phyloP scores from a whole-genome alignment of 2,797 vertebrate genomes.

The Dendrocincla fuliginosa region DNA sequence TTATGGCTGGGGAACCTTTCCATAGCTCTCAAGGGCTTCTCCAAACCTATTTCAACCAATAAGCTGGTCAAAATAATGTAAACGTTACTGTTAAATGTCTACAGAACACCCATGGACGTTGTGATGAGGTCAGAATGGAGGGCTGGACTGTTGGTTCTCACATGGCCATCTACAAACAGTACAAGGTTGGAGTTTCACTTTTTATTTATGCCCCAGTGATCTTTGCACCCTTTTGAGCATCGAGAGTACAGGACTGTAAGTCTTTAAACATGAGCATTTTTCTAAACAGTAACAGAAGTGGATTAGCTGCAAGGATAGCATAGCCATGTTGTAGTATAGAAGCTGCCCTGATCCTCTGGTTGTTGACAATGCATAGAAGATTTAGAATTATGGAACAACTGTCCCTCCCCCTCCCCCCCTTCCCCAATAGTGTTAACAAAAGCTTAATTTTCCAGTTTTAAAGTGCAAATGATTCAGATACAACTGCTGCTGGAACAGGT shows the following conservation, averaged over 20 bases:
- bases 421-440: conserved; percentile 82
- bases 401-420: conserved; percentile 33
- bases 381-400: conserved; percentile 77
- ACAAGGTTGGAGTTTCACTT: conserved; percentile 70
- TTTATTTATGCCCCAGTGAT: conserved; percentile 77
- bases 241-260: conserved; percentile 72
- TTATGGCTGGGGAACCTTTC: background rate
- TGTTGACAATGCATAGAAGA: conserved; percentile 82
- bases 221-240: conserved; percentile 69
- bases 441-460: conserved; percentile 84
- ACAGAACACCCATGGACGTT: conserved; percentile 39
- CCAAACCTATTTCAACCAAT: conserved; percentile 23
- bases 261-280: conserved; percentile 72
- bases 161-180: conserved; percentile 71
- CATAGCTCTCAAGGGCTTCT: background rate
- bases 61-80: conserved; percentile 66
- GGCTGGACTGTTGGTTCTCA: conserved; percentile 58
- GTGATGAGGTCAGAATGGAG: conserved; percentile 71
- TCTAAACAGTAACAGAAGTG: conserved; percentile 74
- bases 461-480: conserved; percentile 86
- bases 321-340: conserved; percentile 76
- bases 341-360: conserved; percentile 77
- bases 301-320: conserved; percentile 76
- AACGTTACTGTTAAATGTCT: conserved; percentile 60
- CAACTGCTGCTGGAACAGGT: conserved; percentile 79